Evolutionary conservation across 2,888 invertebrate genomes (phyloP), one percentile per base, ranked within the genome.

Genomic region (Morinoia aosen): DNA sequence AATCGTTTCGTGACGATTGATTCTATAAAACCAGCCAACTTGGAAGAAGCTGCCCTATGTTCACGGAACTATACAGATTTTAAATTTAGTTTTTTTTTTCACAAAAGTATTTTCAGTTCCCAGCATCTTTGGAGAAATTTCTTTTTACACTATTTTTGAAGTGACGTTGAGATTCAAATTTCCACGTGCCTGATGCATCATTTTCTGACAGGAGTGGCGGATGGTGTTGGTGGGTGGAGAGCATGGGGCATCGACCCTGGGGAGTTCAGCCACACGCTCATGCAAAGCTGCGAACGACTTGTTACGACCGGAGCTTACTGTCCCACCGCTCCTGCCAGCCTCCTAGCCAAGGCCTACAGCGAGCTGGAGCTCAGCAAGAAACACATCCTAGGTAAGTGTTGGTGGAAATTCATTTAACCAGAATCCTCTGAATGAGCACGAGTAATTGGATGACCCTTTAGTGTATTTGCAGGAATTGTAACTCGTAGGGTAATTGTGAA

Each of bases 191-290:
- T 76, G 33, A 76, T 33, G 76, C 76, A 39, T 40, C 48, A 14
- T 90, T 14, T 40, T 95, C 16, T 95, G 95, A 16, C 97, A 99
- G 99, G 99, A 97, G 99, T 99, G 97, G 99, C 99, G 96, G 99
- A 99, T 97, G 99, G 99, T 96, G 99, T 99, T 95, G 99, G 99
- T 95, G 99, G 99, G 95, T 99, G 99, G 99, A 98, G 99, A 97
- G 98, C 98, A 96, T 99, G 99, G 97, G 99, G 99, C 95, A 98
- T 99, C 97, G 99, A 99, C 97, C 99, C 99, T 2, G 99, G 99
- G 95, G 98, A 98, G 97, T 99, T 99, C 97, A 99, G 99, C 16
- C 98, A 98, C 96, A 98, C 99, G 97, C 98, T 99, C 97, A 99
- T 99, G 99, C 98, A 98, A 97, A 98, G 99, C 61, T 99, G 99